Conservation (phyloP, 2,797 vertebrate species). For the Macrochelys suwanniensis region DNA sequence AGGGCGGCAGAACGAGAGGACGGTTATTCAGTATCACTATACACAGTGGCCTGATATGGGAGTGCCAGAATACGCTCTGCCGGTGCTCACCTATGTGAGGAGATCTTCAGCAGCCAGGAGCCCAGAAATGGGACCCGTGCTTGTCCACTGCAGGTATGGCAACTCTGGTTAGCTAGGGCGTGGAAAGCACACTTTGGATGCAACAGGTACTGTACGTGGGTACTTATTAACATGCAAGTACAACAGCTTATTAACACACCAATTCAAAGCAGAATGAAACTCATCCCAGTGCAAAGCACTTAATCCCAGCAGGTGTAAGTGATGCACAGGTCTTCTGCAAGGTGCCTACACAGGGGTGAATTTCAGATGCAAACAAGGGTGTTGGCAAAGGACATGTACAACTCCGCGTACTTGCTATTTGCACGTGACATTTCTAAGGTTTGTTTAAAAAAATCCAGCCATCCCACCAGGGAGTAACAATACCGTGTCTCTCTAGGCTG, state of each 20-base stretch:
- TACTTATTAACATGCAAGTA: background rate
- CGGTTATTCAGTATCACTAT: constrained; percentile 96
- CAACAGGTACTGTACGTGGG: background rate
- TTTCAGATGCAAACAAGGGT: background rate
- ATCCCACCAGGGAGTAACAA: background rate
- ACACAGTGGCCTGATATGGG: constrained; percentile 99
- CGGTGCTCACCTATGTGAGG: constrained; percentile 96
- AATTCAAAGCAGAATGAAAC: background rate
- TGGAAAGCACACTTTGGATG: background rate
- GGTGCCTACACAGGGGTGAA: background rate
- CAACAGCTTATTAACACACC: rapidly evolving
- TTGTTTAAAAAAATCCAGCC: background rate
- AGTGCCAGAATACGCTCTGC: constrained; percentile 95
- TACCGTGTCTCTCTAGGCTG: background rate
- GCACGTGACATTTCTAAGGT: background rate
- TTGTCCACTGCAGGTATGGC: constrained; percentile 97
- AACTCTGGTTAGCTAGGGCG: rapidly evolving
- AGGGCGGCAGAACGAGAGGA: constrained; percentile 92
- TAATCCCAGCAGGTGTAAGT: background rate
- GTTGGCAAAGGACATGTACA: background rate
- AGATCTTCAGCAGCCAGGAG: constrained; percentile 91
- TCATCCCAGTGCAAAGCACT: background rate
- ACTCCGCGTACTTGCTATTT: background rate
- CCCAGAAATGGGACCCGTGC: constrained; percentile 90
- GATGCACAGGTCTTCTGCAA: background rate